Percentiles rank a stretch among this genome's conserved stretches.
Evolutionary conservation across 2,888 invertebrate species (phyloP).

Genomic region (Eupithecia centaureata): DNA sequence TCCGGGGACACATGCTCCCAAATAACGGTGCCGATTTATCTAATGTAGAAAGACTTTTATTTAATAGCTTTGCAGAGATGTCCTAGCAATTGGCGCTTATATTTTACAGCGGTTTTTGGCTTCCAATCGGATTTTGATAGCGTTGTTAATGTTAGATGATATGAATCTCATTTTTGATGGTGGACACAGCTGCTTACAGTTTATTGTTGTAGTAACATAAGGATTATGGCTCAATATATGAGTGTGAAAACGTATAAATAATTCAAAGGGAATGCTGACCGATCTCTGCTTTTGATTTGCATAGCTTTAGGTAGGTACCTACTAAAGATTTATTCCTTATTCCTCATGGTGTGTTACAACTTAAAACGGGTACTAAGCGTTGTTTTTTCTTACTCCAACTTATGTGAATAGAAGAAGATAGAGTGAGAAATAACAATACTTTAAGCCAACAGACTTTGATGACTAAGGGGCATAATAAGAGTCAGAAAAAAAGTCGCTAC

Average conservation of each 20-base stretch:
- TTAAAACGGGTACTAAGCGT: too few species aligned
- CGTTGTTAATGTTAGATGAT: conserved; percentile 74
- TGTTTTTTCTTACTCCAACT: too few species aligned
- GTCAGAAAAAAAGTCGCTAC: too few species aligned
- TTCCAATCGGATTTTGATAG: conserved; percentile 73
- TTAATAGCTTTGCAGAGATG: conserved; percentile 80
- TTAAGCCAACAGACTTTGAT: too few species aligned
- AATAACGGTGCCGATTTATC: conserved; percentile 81
- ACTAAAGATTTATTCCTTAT: too few species aligned
- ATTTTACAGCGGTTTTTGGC: conserved; percentile 76
- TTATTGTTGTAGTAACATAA: conserved; percentile 64
- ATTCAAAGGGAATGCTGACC: background rate
- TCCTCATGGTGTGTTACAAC: too few species aligned
- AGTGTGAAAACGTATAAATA: conserved; percentile 2
- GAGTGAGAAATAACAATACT: too few species aligned
- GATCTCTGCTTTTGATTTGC: background rate
- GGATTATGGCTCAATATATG: conserved; percentile 7
- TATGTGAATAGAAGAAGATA: too few species aligned
- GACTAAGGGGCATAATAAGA: too few species aligned
- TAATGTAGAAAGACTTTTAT: conserved; percentile 83
- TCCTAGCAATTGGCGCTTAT: conserved; percentile 78
- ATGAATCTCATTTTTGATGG: conserved; percentile 76
- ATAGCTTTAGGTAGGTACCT: too few species aligned
- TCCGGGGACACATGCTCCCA: conserved; percentile 83
- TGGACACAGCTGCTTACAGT: conserved; percentile 69